Percentiles rank a stretch among this genome's conserved stretches.
These are phyloP conservation scores for Caenorhabditis imperialis DNA, from an alignment of 2,888 invertebrate genomes.

Conservation along the genomic window DNA sequence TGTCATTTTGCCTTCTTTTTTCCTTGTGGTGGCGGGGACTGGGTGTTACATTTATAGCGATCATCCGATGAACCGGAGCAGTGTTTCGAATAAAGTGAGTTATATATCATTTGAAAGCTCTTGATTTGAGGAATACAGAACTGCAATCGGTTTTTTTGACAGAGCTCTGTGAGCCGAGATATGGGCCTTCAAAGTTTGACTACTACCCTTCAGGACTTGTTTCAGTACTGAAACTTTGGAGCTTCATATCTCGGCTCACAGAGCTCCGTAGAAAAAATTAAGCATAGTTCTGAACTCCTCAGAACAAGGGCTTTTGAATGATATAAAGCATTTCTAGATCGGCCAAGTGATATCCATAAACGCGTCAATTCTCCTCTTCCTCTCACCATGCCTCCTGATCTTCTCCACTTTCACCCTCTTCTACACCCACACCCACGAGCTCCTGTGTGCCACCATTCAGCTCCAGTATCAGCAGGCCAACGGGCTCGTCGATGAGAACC, in stretches of 20 bases:
- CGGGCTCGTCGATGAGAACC: conserved; percentile 39
- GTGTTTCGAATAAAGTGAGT: conserved; percentile 59
- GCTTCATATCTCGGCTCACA: neutral
- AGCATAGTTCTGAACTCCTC: neutral
- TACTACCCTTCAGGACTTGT: too few relatives aligned
- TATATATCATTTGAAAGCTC: too few relatives aligned
- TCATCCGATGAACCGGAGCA: conserved; percentile 63
- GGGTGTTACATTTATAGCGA: conserved; percentile 59
- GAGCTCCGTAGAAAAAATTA: neutral
- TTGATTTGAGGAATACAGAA: too few relatives aligned
- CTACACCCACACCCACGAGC: conserved; percentile 61
- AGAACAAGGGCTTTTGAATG: neutral
- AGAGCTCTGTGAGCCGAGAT: too few relatives aligned
- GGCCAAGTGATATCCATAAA: conserved; percentile 51
- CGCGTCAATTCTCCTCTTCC: conserved; percentile 53
- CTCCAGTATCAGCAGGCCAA: conserved; percentile 47
- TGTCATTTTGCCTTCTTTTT: conserved; percentile 46
- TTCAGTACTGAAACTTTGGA: too few relatives aligned
- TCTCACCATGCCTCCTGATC: conserved; percentile 49
- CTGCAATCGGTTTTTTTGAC: too few relatives aligned
- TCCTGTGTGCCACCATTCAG: conserved; percentile 58
- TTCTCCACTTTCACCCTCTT: conserved; percentile 50
- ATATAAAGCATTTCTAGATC: too few relatives aligned
- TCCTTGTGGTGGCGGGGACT: conserved; percentile 48
- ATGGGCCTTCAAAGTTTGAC: too few relatives aligned